Conservation (phyloP, 2,113 vertebrate species). For the Oreochromis tanganicae region DNA sequence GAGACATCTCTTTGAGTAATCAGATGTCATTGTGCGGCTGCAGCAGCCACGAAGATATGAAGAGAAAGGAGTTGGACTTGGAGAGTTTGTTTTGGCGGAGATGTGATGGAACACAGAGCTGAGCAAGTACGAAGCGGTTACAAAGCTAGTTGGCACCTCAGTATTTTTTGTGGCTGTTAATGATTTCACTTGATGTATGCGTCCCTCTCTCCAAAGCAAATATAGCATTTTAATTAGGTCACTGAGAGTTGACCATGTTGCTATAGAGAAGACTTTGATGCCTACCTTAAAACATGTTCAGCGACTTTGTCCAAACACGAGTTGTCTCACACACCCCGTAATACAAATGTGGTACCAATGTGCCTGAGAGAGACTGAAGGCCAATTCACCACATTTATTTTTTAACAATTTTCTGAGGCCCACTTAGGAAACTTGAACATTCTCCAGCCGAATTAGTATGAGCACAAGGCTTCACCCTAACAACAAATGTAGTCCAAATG, state of each 20-base stretch:
- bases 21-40: constrained; percentile 41
- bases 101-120: not conserved
- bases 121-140: constrained; percentile 20
- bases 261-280: constrained; percentile 44
- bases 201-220: constrained; percentile 44
- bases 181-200: constrained; percentile 36
- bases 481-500: constrained; percentile 7
- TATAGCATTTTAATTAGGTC: constrained; percentile 43
- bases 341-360: not conserved
- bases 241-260: constrained; percentile 37
- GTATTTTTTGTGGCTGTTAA: constrained; percentile 28
- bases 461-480: not conserved
- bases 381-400: constrained; percentile 17
- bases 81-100: constrained; percentile 39
- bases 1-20: not conserved
- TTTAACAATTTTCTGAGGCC: not conserved
- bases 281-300: constrained; percentile 14
- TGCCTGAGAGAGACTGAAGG: not conserved
- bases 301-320: constrained; percentile 31
- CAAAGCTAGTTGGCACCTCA: constrained; percentile 25
- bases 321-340: constrained; percentile 17
- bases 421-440: constrained; percentile 23
- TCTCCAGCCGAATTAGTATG: constrained; percentile 32
- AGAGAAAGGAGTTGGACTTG: not conserved
- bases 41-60: not conserved